phyloP scores from a whole-genome alignment of 2,113 vertebrate genomes.

The Abramis brama region DNA sequence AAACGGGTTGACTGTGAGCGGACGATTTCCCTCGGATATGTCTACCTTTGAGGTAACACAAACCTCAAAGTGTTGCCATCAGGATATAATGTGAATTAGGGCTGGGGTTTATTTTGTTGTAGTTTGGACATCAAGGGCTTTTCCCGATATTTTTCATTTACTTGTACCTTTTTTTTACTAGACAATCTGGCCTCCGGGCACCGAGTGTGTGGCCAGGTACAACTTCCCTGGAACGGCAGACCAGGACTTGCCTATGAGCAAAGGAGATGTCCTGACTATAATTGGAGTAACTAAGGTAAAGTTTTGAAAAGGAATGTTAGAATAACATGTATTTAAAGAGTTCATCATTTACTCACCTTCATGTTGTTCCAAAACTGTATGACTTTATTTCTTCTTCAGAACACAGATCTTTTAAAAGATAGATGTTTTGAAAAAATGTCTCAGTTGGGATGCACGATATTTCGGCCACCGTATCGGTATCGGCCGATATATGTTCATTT shows the following conservation, averaged over 20 bases:
- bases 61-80: neutral
- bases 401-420: too few relatives aligned
- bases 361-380: too few relatives aligned
- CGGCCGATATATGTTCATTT: too few relatives aligned
- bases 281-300: constrained; percentile 92
- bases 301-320: neutral
- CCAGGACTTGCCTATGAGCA: constrained; percentile 93
- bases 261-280: constrained; percentile 94
- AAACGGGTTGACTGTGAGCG: constrained; percentile 47
- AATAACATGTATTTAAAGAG: neutral
- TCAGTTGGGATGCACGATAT: too few relatives aligned
- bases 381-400: too few relatives aligned
- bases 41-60: constrained; percentile 73
- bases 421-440: too few relatives aligned
- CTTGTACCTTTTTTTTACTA: constrained; percentile 22
- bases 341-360: neutral
- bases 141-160: neutral
- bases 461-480: too few relatives aligned
- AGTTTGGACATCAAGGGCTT: constrained; percentile 2
- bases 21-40: constrained; percentile 66
- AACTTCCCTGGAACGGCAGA: constrained; percentile 91
- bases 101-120: neutral
- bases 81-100: neutral
- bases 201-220: constrained; percentile 96
- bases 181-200: constrained; percentile 87